Conservation (phyloP, 2,888 invertebrate species). For the Drosophila borborema region DNA sequence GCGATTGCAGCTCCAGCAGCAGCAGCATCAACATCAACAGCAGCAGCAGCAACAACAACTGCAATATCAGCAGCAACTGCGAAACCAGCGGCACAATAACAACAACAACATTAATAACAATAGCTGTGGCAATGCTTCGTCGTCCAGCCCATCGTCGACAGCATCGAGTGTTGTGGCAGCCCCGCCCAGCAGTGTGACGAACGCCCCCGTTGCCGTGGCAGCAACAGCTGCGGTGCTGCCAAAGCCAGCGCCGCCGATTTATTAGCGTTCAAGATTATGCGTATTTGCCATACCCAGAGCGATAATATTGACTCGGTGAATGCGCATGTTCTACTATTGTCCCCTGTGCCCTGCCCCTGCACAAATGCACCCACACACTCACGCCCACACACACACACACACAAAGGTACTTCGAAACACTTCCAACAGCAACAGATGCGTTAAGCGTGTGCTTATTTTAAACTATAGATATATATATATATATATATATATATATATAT, state of each 20-base stretch:
- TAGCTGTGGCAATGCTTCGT: constrained; percentile 71
- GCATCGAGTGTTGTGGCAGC: constrained; percentile 69
- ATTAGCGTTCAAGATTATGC: constrained; percentile 78
- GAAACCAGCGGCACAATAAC: constrained; percentile 70
- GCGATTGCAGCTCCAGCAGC: constrained; percentile 60
- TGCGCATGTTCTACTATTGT: constrained; percentile 57
- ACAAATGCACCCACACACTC: neutral
- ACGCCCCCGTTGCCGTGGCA: constrained; percentile 24
- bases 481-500: no score
- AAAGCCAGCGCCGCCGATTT: constrained; percentile 73
- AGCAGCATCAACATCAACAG: constrained; percentile 68
- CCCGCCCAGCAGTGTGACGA: constrained; percentile 47
- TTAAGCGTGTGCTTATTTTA: constrained; percentile 63
- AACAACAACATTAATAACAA: constrained; percentile 53
- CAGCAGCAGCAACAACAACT: constrained; percentile 61
- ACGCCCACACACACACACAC: constrained; percentile 8
- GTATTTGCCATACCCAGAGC: constrained; percentile 75
- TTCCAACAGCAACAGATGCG: constrained; percentile 44
- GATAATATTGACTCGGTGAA: constrained; percentile 66
- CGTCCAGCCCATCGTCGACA: constrained; percentile 77
- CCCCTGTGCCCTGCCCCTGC: constrained; percentile 13
- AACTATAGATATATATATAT: constrained; percentile 23
- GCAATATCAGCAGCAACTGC: constrained; percentile 59
- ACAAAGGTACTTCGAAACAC: constrained; percentile 52
- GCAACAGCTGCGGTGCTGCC: constrained; percentile 41